Evolutionary conservation across 1,140 invertebrate genomes (phyloP), one percentile per base, ranked within the genome.

Genomic region (Chionoecetes opilio): DNA sequence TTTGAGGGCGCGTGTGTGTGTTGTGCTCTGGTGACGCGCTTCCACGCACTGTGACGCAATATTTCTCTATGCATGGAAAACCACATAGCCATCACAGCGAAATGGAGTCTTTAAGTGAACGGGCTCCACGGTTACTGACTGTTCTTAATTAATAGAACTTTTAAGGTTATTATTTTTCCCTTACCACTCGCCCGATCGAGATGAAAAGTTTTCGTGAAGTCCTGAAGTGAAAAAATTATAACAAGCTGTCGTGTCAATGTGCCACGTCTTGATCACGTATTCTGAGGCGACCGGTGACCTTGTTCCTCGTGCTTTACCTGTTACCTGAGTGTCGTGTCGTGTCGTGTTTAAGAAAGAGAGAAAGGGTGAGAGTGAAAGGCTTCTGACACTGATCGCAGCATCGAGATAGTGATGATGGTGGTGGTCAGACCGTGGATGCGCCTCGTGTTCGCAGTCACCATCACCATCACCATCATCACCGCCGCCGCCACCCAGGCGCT

Each of bases 401-500:
- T 6, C 21, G 46, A 75, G 63, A 75, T 75, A 75, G 63, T 75
- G 63, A 75, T 75, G 89, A 91, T 91, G 89, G 46, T 91, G 11
- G n/a, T 34, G 3, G 31, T 31, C 46, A 82, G 92, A 17, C 31
- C 82, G 5, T 86, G 37, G 38, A 46, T 37, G 11, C 37, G 37
- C 41, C 41, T 86, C 14, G 35, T 35, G 9, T 26, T 92, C 91
- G n/a, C n/a, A n/a, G n/a, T n/a, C n/a, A 85, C 37, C 82, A 41
- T 92, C 91, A 21, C 32, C 31, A 9, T 46, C n/a, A 31, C 41
- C 31, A 26, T 32, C 38, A 35, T 86, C 75, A 0, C 92, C 17
- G 63, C 85, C 38, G 35, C 37, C 35, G 31, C 26, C 9, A 21
- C 92, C 21, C 92, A 93, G 82, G 92, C 85, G 38, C 84, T 93